Percentiles rank a stretch among this genome's conserved stretches.
Evolutionary conservation across 1,140 invertebrate species (phyloP).

Genomic region (Chelonus insularis): DNA sequence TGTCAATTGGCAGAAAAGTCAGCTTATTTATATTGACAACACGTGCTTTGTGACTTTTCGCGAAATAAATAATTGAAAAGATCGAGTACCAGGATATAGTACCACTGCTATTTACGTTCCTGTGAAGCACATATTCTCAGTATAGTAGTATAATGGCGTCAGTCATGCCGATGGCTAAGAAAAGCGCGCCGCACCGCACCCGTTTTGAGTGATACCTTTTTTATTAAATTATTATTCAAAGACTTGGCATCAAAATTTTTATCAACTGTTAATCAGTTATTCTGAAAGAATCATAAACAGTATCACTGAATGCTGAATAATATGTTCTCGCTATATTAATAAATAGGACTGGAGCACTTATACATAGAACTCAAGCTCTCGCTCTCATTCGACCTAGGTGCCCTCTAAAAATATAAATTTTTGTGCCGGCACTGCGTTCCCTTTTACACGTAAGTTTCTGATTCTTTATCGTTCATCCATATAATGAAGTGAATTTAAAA

Average conservation of each 20-base stretch:
- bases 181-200: conserved; percentile 44
- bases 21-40: too few species aligned
- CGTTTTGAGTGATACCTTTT: conserved; percentile 34
- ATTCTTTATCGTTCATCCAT: conserved; percentile 3
- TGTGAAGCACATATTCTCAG: conserved; percentile 42
- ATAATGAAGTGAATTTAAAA: background rate
- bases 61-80: too few species aligned
- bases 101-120: conserved; percentile 35
- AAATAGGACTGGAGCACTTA: conserved; percentile 2
- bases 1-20: too few species aligned
- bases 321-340: background rate
- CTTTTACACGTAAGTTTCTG: conserved; percentile 31
- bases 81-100: too few species aligned
- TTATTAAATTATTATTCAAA: conserved; percentile 4
- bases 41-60: too few species aligned
- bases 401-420: conserved; percentile 56
- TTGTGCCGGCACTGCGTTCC: conserved; percentile 38
- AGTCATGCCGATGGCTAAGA: conserved; percentile 42
- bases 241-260: too few species aligned
- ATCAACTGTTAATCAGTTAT: too few species aligned
- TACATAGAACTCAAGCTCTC: conserved; percentile 21
- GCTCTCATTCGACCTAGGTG: conserved; percentile 40
- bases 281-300: too few species aligned
- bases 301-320: too few species aligned
- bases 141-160: conserved; percentile 52